These are phyloP conservation scores for Chascanopsetta lugubris DNA, from an alignment of 2,113 vertebrate species.

Conservation along the genomic window DNA sequence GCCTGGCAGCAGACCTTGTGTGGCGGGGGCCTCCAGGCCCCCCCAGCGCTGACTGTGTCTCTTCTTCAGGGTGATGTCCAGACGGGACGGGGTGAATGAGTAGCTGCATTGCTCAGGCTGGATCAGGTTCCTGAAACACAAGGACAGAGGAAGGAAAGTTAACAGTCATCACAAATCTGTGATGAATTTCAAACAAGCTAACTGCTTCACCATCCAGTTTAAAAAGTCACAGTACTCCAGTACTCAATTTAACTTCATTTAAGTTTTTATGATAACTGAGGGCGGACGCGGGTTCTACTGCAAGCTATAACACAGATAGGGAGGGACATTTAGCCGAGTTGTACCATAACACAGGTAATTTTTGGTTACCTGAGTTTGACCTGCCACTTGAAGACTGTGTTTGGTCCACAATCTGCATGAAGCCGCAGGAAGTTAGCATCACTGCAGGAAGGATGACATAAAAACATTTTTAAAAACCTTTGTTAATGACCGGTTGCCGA, in stretches of 20 bases:
- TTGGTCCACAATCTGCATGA: slow-evolving; percentile 89
- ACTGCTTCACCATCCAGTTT: no score
- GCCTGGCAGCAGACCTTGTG: slow-evolving; percentile 96
- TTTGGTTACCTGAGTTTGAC: slow-evolving; percentile 98
- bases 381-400: slow-evolving; percentile 96
- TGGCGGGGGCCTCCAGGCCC: slow-evolving; percentile 90
- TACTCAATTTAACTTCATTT: no score
- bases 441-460: slow-evolving; percentile 67
- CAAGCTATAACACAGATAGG: no score
- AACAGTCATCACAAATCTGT: not conserved
- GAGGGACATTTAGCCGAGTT: no score
- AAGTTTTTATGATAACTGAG: no score
- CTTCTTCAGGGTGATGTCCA: slow-evolving; percentile 93
- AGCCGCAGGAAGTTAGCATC: slow-evolving; percentile 90
- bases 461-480: not conserved
- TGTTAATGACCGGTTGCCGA: not conserved
- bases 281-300: no score
- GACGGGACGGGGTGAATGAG: slow-evolving; percentile 89
- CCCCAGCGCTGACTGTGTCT: slow-evolving; percentile 98
- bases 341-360: no score
- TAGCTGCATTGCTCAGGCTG: slow-evolving; percentile 92
- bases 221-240: no score
- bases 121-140: slow-evolving; percentile 89
- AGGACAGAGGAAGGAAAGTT: not conserved
- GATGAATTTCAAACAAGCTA: no score